Conservation (phyloP, 2,797 vertebrate genomes). For the Zenarchopterus dispar region DNA sequence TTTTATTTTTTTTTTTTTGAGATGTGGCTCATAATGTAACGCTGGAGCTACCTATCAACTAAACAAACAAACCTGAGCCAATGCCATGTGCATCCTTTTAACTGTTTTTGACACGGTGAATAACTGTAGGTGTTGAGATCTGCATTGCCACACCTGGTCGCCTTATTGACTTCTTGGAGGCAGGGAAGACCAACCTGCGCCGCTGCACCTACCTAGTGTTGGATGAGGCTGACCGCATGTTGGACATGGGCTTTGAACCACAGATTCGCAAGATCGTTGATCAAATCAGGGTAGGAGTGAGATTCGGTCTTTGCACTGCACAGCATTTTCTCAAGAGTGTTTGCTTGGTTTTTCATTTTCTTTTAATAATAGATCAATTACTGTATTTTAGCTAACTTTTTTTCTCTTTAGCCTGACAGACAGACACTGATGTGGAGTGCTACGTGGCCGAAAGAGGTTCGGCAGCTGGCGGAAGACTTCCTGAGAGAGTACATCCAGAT, state of each 20-base stretch:
- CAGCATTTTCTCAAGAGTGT: no score
- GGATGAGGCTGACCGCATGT: conserved; percentile 95
- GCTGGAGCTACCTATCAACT: no score
- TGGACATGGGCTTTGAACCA: conserved; percentile 98
- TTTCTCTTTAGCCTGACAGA: conserved; percentile 87
- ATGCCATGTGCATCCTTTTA: no score
- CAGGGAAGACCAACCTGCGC: conserved; percentile 92
- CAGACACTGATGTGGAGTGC: conserved; percentile 99
- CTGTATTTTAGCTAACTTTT: no score
- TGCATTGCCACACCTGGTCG: conserved; percentile 97
- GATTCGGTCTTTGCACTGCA: no score
- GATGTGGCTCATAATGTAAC: no score
- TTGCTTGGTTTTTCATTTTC: no score
- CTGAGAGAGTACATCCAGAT: conserved; percentile 95
- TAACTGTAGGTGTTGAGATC: conserved; percentile 90
- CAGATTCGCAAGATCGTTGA: conserved; percentile 97
- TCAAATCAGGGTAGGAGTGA: conserved; percentile 88
- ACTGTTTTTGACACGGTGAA: no score
- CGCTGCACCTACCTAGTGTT: conserved; percentile 95
- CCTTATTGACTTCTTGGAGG: conserved; percentile 94
- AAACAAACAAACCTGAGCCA: no score
- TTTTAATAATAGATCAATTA: no score
- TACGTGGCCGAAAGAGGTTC: conserved; percentile 97
- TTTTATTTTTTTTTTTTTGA: no score
- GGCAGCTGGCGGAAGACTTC: conserved; percentile 97